These are phyloP conservation scores for Nothocercus nigrocapillus DNA, from an alignment of 2,113 vertebrate species.

Conservation along the genomic window DNA sequence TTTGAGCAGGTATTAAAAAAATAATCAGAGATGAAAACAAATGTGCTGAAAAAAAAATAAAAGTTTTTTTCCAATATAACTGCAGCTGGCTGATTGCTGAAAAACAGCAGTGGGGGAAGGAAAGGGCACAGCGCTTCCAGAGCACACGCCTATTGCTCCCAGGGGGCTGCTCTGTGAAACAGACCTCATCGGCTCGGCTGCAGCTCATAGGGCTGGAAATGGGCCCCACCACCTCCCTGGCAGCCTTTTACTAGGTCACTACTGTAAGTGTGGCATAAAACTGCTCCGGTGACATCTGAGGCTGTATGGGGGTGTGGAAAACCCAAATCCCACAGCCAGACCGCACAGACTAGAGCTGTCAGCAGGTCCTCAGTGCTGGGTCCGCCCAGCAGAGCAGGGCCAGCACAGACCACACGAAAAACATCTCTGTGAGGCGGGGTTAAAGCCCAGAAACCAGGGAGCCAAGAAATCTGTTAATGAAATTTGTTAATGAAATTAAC, in stretches of 20 bases:
- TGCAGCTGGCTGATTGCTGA: neutral
- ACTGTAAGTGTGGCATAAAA: neutral
- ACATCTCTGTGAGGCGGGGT: too few species aligned
- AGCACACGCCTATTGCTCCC: neutral
- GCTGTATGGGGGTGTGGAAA: neutral
- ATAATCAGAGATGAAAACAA: neutral
- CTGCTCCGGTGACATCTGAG: fast-evolving
- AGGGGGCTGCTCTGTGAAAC: neutral
- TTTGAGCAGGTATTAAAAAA: neutral
- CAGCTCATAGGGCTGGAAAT: neutral
- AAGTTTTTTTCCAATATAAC: neutral
- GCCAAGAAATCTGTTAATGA: too few species aligned
- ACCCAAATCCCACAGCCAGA: neutral
- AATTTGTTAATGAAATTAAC: too few species aligned
- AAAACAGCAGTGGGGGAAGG: neutral
- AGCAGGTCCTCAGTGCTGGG: neutral
- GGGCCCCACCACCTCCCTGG: neutral
- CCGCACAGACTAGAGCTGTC: neutral
- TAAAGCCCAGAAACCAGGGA: too few species aligned
- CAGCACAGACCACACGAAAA: too few species aligned
- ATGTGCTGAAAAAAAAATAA: neutral
- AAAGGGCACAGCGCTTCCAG: neutral
- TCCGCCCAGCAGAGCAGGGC: neutral
- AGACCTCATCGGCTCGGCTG: neutral
- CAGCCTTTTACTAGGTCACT: neutral